phyloP scores from a whole-genome alignment of 1,140 invertebrate genomes.

The Meloidogyne floridensis region DNA sequence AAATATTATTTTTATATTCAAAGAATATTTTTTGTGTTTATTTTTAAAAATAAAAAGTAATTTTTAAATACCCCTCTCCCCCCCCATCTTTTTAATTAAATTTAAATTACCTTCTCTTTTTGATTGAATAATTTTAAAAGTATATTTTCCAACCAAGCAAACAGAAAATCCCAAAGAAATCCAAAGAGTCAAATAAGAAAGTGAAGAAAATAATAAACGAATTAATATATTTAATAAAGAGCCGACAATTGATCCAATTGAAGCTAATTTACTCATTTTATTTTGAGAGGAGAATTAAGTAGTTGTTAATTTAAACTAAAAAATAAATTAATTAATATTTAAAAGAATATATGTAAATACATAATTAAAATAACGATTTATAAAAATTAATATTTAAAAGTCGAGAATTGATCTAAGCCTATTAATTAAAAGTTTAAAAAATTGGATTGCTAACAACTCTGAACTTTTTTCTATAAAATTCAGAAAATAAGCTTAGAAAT shows the following conservation, averaged over 20 bases:
- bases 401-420: too few relatives aligned
- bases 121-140: slow-evolving; percentile 34
- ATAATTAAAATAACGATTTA: too few relatives aligned
- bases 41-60: too few relatives aligned
- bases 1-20: too few relatives aligned
- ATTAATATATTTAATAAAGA: slow-evolving; percentile 37
- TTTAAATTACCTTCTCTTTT: slow-evolving; percentile 36
- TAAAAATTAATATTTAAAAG: too few relatives aligned
- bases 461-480: too few relatives aligned
- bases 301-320: neutral
- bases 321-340: neutral
- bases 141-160: slow-evolving; percentile 49
- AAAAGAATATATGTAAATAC: too few relatives aligned
- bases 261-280: slow-evolving; percentile 45
- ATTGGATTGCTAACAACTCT: too few relatives aligned
- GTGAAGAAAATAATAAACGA: slow-evolving; percentile 28
- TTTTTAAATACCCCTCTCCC: too few relatives aligned
- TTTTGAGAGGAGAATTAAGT: neutral
- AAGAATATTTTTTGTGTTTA: too few relatives aligned
- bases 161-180: slow-evolving; percentile 40
- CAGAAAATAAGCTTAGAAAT: too few relatives aligned
- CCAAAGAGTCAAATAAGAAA: slow-evolving; percentile 28
- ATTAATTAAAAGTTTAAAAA: too few relatives aligned
- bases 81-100: neutral
- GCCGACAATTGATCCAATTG: slow-evolving; percentile 30